Percentiles rank a stretch among this genome's conserved stretches.
phyloP scores from a whole-genome alignment of 2,797 vertebrate genomes.

The Poliocrania exsul region DNA sequence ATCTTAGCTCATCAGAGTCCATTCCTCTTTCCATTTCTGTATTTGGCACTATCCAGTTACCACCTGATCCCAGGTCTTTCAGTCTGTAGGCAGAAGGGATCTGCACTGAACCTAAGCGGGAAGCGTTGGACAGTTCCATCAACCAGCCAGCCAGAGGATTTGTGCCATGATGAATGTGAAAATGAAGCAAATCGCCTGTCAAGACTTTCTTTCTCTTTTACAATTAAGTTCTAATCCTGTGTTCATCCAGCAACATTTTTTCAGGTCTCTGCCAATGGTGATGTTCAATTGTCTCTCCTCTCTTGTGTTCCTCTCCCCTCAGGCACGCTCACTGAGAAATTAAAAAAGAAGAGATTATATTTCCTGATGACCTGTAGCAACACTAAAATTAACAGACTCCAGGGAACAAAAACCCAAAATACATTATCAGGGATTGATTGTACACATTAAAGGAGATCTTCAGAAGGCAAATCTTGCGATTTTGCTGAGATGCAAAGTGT shows the following conservation, averaged over 20 bases:
- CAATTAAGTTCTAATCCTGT: constrained; percentile 62
- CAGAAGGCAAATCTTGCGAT: constrained; percentile 72
- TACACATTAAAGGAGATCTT: constrained; percentile 69
- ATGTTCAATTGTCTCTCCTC: constrained; percentile 45
- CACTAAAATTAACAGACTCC: constrained; percentile 62
- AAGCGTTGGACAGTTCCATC: constrained; percentile 54
- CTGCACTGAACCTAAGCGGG: not conserved
- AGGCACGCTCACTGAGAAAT: constrained; percentile 76
- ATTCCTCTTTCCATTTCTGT: constrained; percentile 70
- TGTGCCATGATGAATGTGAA: constrained; percentile 76
- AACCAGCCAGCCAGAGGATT: constrained; percentile 83
- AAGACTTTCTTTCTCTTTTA: constrained; percentile 38
- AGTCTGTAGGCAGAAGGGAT: not conserved
- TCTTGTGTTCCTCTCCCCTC: constrained; percentile 54
- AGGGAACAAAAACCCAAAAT: constrained; percentile 50
- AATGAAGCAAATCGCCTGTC: constrained; percentile 9
- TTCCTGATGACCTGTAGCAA: constrained; percentile 67
- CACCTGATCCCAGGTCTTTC: constrained; percentile 50
- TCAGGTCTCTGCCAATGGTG: constrained; percentile 24
- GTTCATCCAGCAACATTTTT: constrained; percentile 69
- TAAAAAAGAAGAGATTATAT: constrained; percentile 78
- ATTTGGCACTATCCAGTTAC: constrained; percentile 61
- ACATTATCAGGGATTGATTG: constrained; percentile 50
- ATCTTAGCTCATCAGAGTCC: constrained; percentile 85
- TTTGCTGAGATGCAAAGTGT: constrained; percentile 77